A percentile compares a stretch with the other conserved stretches of the same genome.
These are phyloP conservation scores for Pelusios castaneus DNA, from an alignment of 2,113 vertebrate species.

Conservation along the genomic window DNA sequence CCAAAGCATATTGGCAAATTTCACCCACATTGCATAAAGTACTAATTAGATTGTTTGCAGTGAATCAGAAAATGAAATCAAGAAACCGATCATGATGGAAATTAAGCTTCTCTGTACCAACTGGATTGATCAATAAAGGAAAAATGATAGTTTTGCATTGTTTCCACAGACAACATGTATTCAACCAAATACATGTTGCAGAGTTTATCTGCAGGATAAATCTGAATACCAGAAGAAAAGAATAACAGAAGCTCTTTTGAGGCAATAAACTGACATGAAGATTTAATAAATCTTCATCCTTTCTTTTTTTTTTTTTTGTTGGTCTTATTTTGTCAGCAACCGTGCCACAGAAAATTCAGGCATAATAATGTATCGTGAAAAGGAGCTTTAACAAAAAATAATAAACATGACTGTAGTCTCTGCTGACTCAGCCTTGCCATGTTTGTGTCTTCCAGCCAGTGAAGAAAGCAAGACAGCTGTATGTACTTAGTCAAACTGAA, in stretches of 20 bases:
- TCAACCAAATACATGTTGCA: not conserved
- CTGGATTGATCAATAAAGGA: not conserved
- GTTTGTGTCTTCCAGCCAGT: not conserved
- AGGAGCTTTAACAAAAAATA: not conserved
- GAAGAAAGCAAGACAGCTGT: not conserved
- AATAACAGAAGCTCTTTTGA: not conserved
- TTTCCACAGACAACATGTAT: not conserved
- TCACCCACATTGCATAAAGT: not conserved
- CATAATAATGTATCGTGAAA: constrained; percentile 2
- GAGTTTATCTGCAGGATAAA: not conserved
- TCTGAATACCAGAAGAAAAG: not conserved
- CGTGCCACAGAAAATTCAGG: constrained; percentile 9
- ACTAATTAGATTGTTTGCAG: not conserved
- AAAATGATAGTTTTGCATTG: not conserved
- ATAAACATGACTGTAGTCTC: not conserved
- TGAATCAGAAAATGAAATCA: not conserved
- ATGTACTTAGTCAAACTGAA: not conserved
- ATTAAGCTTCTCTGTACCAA: not conserved
- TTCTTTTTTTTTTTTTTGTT: not conserved
- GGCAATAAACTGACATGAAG: not conserved
- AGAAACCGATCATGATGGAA: not conserved
- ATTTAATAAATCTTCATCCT: not conserved
- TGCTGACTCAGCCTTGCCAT: constrained; percentile 2
- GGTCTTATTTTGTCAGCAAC: constrained; percentile 14
- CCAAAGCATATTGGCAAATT: not conserved